Evolutionary conservation across 2,888 invertebrate species (phyloP).

Genomic region (Microchrysa polita): DNA sequence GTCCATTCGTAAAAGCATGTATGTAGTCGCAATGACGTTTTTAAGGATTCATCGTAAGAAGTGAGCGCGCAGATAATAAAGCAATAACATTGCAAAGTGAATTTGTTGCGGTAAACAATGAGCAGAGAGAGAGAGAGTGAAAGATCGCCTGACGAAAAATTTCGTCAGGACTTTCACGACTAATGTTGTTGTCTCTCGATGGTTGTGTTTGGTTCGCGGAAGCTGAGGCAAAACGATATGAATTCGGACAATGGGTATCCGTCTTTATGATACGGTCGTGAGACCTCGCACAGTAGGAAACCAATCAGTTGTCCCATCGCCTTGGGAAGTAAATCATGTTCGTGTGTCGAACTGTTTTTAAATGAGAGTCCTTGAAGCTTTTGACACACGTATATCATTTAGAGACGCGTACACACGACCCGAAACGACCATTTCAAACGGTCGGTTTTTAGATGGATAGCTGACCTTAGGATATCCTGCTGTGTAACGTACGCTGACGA

Average conservation of each 20-base stretch:
- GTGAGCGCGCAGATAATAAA: constrained; percentile 4
- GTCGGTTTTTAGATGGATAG: too few species aligned
- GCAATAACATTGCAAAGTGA: constrained; percentile 30
- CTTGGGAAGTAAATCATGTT: constrained; percentile 39
- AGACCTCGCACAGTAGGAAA: constrained; percentile 48
- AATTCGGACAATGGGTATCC: background rate
- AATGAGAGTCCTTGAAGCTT: constrained; percentile 33
- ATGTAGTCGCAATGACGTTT: constrained; percentile 36
- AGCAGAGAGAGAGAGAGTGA: constrained; percentile 27
- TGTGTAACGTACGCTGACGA: constrained; percentile 8
- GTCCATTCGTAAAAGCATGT: constrained; percentile 14
- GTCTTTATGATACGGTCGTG: constrained; percentile 45
- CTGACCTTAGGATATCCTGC: constrained; percentile 8
- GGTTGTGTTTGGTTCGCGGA: constrained; percentile 27
- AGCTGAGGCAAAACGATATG: constrained; percentile 22
- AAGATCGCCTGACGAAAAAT: constrained; percentile 3
- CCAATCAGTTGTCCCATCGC: constrained; percentile 35
- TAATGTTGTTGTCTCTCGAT: background rate
- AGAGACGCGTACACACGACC: background rate
- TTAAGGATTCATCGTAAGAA: constrained; percentile 33
- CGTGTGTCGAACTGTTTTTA: constrained; percentile 36
- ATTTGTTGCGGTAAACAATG: constrained; percentile 36
- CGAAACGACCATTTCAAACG: too few species aligned
- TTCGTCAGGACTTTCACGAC: constrained; percentile 28
- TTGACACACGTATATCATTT: constrained; percentile 31